Conservation (phyloP, 2,113 vertebrate genomes). For the Callionymus lyra region DNA sequence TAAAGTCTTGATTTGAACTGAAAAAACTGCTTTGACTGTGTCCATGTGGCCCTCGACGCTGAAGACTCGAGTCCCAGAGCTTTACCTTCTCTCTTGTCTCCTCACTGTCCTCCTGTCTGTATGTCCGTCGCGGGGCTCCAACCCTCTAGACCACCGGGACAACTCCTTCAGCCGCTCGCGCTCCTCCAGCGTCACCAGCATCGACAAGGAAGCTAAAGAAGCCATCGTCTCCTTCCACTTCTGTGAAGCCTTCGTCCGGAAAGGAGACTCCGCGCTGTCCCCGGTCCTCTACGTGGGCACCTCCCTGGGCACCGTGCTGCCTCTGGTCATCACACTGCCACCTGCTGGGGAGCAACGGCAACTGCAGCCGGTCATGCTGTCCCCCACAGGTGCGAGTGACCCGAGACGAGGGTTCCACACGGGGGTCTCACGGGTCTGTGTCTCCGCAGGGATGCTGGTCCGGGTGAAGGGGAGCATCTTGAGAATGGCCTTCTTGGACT, state of each 20-base stretch:
- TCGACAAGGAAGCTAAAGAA: constrained; percentile 92
- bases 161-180: constrained; percentile 96
- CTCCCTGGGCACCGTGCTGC: constrained; percentile 83
- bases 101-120: constrained; percentile 73
- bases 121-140: constrained; percentile 67
- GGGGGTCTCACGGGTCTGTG: neutral
- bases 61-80: constrained; percentile 36
- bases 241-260: constrained; percentile 84
- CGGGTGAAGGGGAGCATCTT: constrained; percentile 87
- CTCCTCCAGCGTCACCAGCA: constrained; percentile 97
- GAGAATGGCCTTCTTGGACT: constrained; percentile 89
- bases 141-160: constrained; percentile 91
- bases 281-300: constrained; percentile 92
- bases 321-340: constrained; percentile 81
- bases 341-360: constrained; percentile 90
- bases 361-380: constrained; percentile 89
- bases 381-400: constrained; percentile 76
- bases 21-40: too few species aligned
- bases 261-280: constrained; percentile 74
- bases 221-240: constrained; percentile 90
- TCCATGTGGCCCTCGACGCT: too few species aligned
- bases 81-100: constrained; percentile 64
- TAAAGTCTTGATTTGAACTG: too few species aligned
- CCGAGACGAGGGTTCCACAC: too few species aligned
- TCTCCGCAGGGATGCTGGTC: constrained; percentile 79